Base-by-base conservation (phyloP, 2,888 invertebrate genomes). In the Limnephilus rhombicus region DNA sequence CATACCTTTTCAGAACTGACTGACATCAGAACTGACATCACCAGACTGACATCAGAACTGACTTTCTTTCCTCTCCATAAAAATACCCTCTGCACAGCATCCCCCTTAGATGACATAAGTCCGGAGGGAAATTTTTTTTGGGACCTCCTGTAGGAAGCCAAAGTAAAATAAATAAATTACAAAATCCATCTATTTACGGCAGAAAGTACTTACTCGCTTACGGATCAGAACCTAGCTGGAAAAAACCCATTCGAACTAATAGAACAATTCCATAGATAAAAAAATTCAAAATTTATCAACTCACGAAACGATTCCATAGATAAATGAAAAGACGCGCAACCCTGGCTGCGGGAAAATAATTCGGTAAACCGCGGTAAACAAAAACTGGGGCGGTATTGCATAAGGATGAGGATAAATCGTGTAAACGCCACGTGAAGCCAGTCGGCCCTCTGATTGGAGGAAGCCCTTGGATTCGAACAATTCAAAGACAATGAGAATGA, bases 341-440 rank as follows among this genome's bases (percentile, higher is more conserved):
- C 68, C 68, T 68, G 24, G 68, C 68, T 9, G 68, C 24, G 68
- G 68, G 68, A 68, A 68, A 68, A 68, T 68, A 68, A 24, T 68
- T 68, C n/a, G 68, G 68, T 68, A 24, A 68, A 45, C 45, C 12
- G 45, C 45, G 45, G 45, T 45, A 45, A 45, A 45, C 45, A 45
- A 68, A 24, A 68, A 68, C 68, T 68, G 68, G 68, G 68, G 68
- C n/a, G 68, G n/a, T 24, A 24, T 68, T 68, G n/a, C 9, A 24
- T 68, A 68, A 68, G 9, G 68, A 68, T 68, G 68, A 24, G 24
- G 24, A 68, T 9, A n/a, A 41, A 49, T 86, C 85, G 85, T 86
- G 86, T 29, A n/a, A n/a, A 45, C n/a, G 41, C 86, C 86, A 86
- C 86, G 86, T 86, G 86, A 45, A 29, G 49, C 29, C 41, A 37